These are phyloP conservation scores for Phengaris arion DNA, from an alignment of 2,888 invertebrate genomes.

Conservation along the genomic window DNA sequence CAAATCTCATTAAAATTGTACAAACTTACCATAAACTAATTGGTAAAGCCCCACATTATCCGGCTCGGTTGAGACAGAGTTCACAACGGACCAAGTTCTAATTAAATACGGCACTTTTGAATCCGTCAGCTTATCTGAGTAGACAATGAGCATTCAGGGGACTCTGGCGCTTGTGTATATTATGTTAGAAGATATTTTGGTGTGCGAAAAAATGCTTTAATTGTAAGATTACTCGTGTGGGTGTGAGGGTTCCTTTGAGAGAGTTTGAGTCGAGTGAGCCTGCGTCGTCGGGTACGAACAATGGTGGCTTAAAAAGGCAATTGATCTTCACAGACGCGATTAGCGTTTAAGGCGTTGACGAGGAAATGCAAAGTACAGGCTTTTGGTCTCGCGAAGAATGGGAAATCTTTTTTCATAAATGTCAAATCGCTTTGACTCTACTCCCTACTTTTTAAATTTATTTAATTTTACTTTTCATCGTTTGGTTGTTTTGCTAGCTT, in stretches of 20 bases:
- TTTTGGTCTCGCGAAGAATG: slow-evolving; percentile 43
- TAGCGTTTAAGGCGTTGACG: slow-evolving; percentile 56
- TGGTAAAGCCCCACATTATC: slow-evolving; percentile 55
- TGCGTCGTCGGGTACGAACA: slow-evolving; percentile 63
- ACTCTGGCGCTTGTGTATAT: slow-evolving; percentile 45
- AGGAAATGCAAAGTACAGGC: slow-evolving; percentile 42
- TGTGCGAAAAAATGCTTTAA: slow-evolving; percentile 39
- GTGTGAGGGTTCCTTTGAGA: slow-evolving; percentile 49
- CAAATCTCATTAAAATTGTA: slow-evolving; percentile 64
- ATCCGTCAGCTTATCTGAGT: slow-evolving; percentile 52
- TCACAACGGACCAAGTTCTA: slow-evolving; percentile 55
- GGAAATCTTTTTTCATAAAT: slow-evolving; percentile 33
- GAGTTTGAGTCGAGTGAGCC: slow-evolving; percentile 56
- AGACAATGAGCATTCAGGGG: slow-evolving; percentile 41
- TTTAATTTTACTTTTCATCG: not conserved
- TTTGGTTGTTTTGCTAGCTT: not conserved
- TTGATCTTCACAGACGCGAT: slow-evolving; percentile 66
- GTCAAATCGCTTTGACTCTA: slow-evolving; percentile 20
- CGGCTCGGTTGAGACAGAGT: slow-evolving; percentile 52
- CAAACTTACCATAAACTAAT: slow-evolving; percentile 67
- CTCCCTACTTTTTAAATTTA: not conserved
- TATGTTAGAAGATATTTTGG: slow-evolving; percentile 45
- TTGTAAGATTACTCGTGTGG: slow-evolving; percentile 41
- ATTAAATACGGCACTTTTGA: slow-evolving; percentile 61
- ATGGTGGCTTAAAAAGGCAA: slow-evolving; percentile 61